Evolutionary conservation across 2,888 invertebrate genomes (phyloP).

Genomic region (Xanthia icteritia): DNA sequence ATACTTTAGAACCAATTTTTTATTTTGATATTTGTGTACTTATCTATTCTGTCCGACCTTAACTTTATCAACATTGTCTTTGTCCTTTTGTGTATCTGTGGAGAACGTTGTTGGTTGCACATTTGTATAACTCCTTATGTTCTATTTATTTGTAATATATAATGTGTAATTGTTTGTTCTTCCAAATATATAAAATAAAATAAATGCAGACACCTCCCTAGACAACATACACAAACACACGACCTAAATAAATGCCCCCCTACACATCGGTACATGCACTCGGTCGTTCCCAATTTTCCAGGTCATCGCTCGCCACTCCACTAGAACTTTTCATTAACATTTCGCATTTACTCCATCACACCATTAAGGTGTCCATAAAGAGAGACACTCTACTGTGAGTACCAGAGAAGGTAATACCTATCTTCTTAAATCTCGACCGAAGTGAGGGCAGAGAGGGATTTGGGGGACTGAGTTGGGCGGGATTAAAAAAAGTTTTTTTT

Average conservation of each 20-base stretch:
- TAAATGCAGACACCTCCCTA: not conserved
- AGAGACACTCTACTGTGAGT: slow-evolving; percentile 71
- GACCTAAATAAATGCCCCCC: slow-evolving; percentile 52
- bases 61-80: no score
- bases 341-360: slow-evolving; percentile 72
- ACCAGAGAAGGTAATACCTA: slow-evolving; percentile 77
- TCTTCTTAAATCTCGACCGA: slow-evolving; percentile 83
- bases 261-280: slow-evolving; percentile 40
- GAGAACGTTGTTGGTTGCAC: no score
- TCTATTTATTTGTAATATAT: no score
- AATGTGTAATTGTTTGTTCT: no score
- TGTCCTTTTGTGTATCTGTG: no score
- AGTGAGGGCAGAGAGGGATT: slow-evolving; percentile 69
- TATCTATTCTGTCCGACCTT: no score
- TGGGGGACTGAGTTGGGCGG: not conserved
- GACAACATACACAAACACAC: slow-evolving; percentile 5
- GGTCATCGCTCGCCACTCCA: slow-evolving; percentile 66
- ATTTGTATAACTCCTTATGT: no score
- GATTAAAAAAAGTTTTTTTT: not conserved
- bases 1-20: not conserved
- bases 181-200: no score
- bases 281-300: slow-evolving; percentile 64
- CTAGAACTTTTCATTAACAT: slow-evolving; percentile 78
- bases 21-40: no score
- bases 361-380: slow-evolving; percentile 77